Evolutionary conservation across 2,888 invertebrate species (phyloP), one percentile per base, ranked within the genome.

Genomic region (Amphipoea lucens): DNA sequence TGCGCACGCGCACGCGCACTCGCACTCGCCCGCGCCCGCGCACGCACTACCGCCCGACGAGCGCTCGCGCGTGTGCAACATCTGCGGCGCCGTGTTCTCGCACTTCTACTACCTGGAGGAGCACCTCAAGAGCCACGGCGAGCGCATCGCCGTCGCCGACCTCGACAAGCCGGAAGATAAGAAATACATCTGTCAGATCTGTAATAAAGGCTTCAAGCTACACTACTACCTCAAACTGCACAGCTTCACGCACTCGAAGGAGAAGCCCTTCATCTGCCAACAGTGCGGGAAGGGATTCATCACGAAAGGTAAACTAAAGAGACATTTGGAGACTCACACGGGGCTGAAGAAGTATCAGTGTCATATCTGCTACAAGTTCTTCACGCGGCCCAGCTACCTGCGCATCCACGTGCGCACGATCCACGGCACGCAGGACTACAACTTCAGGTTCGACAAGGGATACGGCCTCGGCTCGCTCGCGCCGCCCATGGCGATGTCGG

Each of bases 231-330:
- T 97, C 0, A 97, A 96, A 54, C 83, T 97, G 0, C 96, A 97
- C 89, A 95, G 94, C 12, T 96, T 95, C 73, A 97, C 96, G 0
- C 96, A 97, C 72, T 95, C 96, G 0, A 96, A 96, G 57, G 96
- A 96, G 63, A 96, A 96, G 48, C 96, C 96, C 0, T 96, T 94
- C 76, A 95, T 95, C 0, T 96, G 96, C 78, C 96, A 96, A 77
- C 96, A 96, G 84, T 97, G 96, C 67, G 96, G 96, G 0, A 97
- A 97, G 54, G 96, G 96, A 0, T 97, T 97, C 62, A 97, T 97
- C 0, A 97, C 96, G 0, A 93, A 95, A 14, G 96, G 96, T 0
- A 97, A 97, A 42, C 74, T 97, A 0, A 96, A 96, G n/a, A 79
- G 96, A 0, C 96, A 97, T 23, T 29, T 96, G 9, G 96, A 96